These are phyloP conservation scores for Epirrita christyi DNA, from an alignment of 2,888 invertebrate species.

Conservation along the genomic window DNA sequence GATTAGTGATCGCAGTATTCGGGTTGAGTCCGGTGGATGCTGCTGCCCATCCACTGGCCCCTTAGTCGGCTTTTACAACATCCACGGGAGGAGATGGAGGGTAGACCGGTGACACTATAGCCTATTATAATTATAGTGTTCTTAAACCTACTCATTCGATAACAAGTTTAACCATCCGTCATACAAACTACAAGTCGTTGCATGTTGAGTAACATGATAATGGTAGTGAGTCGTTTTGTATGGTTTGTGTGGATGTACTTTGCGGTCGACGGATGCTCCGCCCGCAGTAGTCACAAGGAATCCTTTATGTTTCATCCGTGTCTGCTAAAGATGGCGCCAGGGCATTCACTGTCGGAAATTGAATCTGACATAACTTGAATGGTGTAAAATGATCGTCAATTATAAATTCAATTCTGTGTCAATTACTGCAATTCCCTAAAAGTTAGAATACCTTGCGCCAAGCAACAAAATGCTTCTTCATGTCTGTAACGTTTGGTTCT, in stretches of 20 bases:
- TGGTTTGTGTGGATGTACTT: slow-evolving; percentile 38
- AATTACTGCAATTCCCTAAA: too few species aligned
- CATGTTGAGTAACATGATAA: slow-evolving; percentile 47
- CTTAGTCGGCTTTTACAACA: too few species aligned
- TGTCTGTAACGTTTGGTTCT: too few species aligned
- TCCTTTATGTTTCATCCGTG: slow-evolving; percentile 65
- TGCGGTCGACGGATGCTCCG: slow-evolving; percentile 67
- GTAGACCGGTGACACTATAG: too few species aligned
- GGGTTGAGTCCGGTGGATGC: too few species aligned
- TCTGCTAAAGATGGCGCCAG: slow-evolving; percentile 43
- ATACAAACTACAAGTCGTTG: slow-evolving; percentile 6
- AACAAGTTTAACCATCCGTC: slow-evolving; percentile 4
- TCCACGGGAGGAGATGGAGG: too few species aligned
- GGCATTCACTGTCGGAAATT: slow-evolving; percentile 21
- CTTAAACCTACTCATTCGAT: neutral
- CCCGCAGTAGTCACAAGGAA: slow-evolving; percentile 61
- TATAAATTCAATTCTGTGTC: too few species aligned
- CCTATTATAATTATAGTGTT: too few species aligned
- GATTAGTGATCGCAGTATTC: too few species aligned
- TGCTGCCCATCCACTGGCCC: too few species aligned
- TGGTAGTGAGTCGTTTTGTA: slow-evolving; percentile 56
- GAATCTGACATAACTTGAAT: slow-evolving; percentile 11
- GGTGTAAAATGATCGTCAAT: neutral
- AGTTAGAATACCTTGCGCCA: too few species aligned
- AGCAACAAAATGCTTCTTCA: too few species aligned